Percentiles rank a stretch among this genome's conserved stretches.
These are phyloP conservation scores for Sebastolobus altivelis DNA, from an alignment of 2,797 vertebrate genomes.

Conservation along the genomic window DNA sequence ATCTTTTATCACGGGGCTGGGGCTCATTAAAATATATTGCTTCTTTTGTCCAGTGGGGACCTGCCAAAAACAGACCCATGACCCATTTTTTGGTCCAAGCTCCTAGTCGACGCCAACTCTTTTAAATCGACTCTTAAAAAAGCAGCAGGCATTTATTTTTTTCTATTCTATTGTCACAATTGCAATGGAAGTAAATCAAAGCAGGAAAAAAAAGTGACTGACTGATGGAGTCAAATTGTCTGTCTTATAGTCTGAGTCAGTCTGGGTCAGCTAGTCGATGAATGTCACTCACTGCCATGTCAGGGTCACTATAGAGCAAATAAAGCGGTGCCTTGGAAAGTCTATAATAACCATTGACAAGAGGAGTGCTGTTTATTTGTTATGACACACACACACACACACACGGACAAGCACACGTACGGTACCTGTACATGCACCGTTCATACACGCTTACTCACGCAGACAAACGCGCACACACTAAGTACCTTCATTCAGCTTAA, in stretches of 20 bases:
- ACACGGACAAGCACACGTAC: not conserved
- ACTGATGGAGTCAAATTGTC: slow-evolving; percentile 57
- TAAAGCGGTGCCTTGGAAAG: slow-evolving; percentile 62
- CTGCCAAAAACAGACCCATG: slow-evolving; percentile 60
- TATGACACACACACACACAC: slow-evolving; percentile 54
- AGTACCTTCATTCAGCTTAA: slow-evolving; percentile 49
- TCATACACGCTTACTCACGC: not conserved
- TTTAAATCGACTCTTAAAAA: slow-evolving; percentile 42
- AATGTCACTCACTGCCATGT: slow-evolving; percentile 73
- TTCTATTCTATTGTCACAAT: slow-evolving; percentile 32
- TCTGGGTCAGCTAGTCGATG: slow-evolving; percentile 69
- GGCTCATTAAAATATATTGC: slow-evolving; percentile 73
- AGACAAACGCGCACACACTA: slow-evolving; percentile 8
- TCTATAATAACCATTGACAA: slow-evolving; percentile 73
- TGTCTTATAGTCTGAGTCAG: slow-evolving; percentile 45
- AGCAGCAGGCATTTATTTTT: slow-evolving; percentile 7
- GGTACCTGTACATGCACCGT: slow-evolving; percentile 17
- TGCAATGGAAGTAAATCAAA: slow-evolving; percentile 47
- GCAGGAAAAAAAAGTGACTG: slow-evolving; percentile 41
- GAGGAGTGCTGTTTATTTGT: slow-evolving; percentile 71
- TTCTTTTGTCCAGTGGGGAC: slow-evolving; percentile 57
- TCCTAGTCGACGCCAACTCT: slow-evolving; percentile 21
- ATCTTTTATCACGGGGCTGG: slow-evolving; percentile 63
- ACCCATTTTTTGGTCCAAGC: slow-evolving; percentile 52
- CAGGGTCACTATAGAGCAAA: slow-evolving; percentile 72